Evolutionary conservation across 2,797 vertebrate genomes (phyloP), one percentile per base, ranked within the genome.

Genomic region (Pangasius macronema): DNA sequence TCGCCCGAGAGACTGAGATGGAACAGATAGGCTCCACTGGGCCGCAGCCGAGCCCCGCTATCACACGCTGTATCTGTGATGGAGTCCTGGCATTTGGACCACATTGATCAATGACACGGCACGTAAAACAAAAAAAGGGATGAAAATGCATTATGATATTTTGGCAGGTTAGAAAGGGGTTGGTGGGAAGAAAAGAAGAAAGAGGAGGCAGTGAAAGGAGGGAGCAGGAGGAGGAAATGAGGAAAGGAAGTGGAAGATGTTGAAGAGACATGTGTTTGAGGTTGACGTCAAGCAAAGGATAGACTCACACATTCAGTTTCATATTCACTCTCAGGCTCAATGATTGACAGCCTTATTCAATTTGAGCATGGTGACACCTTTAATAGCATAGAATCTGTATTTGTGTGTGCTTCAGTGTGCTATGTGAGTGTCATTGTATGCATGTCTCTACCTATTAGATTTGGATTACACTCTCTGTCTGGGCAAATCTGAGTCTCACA

Each of bases 41-140:
- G 89, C 93, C 84, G 46, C 90, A 87, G 92, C 92, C 91, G 91
- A 90, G 91, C 90, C 85, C 90, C 90, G 90, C 92, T 92, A 92
- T 93, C 93, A 90, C 89, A 90, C 89, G 70, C 85, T 81, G 85
- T 55, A 82, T 89, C 90, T 59, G 91, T 94, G 94, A 94, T 93
- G 92, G 94, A 95, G 95, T 91, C 86, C 14, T 96, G 96, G 95
- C 96, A 95, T 97, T 97, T 97, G 91, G 92, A 88, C 89, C 67
- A 77, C 94, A 96, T 96, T 95, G 96, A 97, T 97, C 96, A 96
- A 93, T 89, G 93, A 94, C 93, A 95, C 89, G 81, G 90, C 91
- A 94, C 91, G 91, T 89, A 92, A 94, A 93, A 94, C 92, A 93
- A 92, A 92, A 92, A 92, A 92, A 92, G 87, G 42, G 90, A 89